Conservation (phyloP, 2,888 invertebrate species). For the Andricus curvator region DNA sequence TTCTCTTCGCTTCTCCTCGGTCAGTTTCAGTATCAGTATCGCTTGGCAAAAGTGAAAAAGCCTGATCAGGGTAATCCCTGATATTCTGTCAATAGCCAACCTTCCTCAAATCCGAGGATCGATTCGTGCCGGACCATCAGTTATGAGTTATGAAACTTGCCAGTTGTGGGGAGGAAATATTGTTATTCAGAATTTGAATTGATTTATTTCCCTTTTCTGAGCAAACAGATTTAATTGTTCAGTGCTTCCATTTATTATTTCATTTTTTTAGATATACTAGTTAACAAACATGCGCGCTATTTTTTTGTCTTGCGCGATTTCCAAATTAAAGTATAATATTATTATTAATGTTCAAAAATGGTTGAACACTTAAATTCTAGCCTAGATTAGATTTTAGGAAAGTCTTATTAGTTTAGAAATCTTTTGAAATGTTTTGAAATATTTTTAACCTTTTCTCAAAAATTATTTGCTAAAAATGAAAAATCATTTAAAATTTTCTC, state of each 20-base stretch:
- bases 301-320: no score
- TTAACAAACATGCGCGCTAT: no score
- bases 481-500: no score
- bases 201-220: neutral
- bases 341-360: no score
- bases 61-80: constrained; percentile 47
- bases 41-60: constrained; percentile 52
- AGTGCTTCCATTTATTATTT: neutral
- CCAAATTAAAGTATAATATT: no score
- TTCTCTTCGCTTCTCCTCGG: neutral
- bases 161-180: constrained; percentile 8
- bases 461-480: no score
- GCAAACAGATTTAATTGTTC: neutral
- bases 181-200: neutral
- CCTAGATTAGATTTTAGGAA: no score
- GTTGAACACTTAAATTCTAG: no score
- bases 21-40: neutral
- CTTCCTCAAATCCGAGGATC: constrained; percentile 18
- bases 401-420: no score
- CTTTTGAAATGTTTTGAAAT: no score
- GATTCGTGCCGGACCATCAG: constrained; percentile 31
- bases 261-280: no score
- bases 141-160: constrained; percentile 11
- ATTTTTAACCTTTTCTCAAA: no score
- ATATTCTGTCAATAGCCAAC: constrained; percentile 40